phyloP scores from a whole-genome alignment of 1,140 invertebrate genomes.

The Zophobas morio region DNA sequence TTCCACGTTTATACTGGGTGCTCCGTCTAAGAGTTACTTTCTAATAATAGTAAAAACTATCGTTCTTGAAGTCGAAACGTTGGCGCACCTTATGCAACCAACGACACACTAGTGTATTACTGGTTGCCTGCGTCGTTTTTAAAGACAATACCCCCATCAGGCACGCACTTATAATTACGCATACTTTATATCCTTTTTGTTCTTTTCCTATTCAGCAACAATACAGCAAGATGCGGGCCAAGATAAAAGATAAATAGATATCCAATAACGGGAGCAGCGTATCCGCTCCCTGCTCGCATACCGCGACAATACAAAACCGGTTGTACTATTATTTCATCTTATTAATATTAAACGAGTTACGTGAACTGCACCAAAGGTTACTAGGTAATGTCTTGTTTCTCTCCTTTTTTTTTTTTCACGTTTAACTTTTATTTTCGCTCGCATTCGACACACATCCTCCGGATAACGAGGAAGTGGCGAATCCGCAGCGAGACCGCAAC shows the following conservation, averaged over 20 bases:
- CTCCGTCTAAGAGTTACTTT: no score
- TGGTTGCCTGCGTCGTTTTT: not conserved
- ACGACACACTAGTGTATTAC: not conserved
- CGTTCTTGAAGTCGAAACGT: no score
- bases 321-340: conserved; percentile 47
- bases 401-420: conserved; percentile 9
- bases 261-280: conserved; percentile 18
- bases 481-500: not conserved
- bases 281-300: conserved; percentile 8
- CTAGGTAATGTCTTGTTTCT: conserved; percentile 35
- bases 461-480: not conserved
- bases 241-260: not conserved
- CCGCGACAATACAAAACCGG: conserved; percentile 28
- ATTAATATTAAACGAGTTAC: conserved; percentile 45
- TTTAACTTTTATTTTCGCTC: conserved; percentile 30
- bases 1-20: no score
- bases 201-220: not conserved
- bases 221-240: not conserved
- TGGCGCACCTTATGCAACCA: not conserved
- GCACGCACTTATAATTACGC: not conserved
- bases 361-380: conserved; percentile 45
- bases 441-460: not conserved
- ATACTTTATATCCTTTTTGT: not conserved
- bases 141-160: not conserved
- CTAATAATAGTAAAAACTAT: no score